Base-by-base conservation (phyloP, 2,888 invertebrate genomes). In the Leptarthrus brevirostris region DNA sequence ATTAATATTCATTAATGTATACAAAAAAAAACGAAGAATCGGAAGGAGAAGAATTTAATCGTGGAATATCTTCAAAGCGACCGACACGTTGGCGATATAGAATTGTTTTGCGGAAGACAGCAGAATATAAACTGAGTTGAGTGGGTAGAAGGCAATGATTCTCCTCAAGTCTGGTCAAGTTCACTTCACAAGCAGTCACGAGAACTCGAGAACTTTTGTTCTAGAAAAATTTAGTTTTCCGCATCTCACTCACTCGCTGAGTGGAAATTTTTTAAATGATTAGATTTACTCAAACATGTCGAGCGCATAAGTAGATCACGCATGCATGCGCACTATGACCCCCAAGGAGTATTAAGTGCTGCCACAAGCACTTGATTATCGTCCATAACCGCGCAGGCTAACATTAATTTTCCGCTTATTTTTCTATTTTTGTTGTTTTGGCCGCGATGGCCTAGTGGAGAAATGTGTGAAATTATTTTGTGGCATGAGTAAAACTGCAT, bases 21-120 rank as follows among this genome's bases (percentile, higher is more conserved):
- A n/a, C n/a, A 30, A 3, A 30, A 8, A 5, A 8, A 30, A 30
- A 30, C n/a, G n/a, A 40, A 40, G n/a, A n/a, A n/a, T n/a, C n/a
- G n/a, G n/a, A n/a, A n/a, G n/a, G n/a, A n/a, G n/a, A n/a, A n/a
- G n/a, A n/a, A n/a, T n/a, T n/a, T n/a, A 12, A 40, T 40, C n/a
- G 12, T 12, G 40, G 40, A 40, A 40, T 40, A 40, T 40, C 12
- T 40, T 40, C 8, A 40, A 12, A 12, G 40, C 8, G 40, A 40
- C 40, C 40, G 40, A 12, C 40, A 40, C 40, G 40, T 40, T 40
- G 30, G 30, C 4, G 30, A 8, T 30, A 12, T 47, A 44, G 26
- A 64, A 64, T 64, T 22, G 44, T 24, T 14, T 64, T 44, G 47
- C 47, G 22, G 64, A 64, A 64, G 64, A 24, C 64, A 14, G 64